Percentiles rank a stretch among this genome's conserved stretches.
Conservation (phyloP, 2,888 invertebrate genomes). For the Agrochola lota region DNA sequence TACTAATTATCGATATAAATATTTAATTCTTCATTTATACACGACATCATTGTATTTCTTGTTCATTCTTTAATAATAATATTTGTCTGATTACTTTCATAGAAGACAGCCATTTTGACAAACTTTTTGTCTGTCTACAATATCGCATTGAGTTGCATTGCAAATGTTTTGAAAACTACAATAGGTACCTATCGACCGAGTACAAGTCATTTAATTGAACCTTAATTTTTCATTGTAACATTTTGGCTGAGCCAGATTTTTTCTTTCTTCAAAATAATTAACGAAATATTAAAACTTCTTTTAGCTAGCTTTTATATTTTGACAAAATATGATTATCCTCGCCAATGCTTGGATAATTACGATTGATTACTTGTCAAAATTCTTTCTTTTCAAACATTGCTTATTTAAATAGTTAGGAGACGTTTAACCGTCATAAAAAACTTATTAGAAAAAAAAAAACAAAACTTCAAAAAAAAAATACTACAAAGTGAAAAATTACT, state of each 20-base stretch:
- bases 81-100: conserved; percentile 1
- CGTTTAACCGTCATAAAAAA: no score
- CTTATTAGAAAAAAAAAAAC: no score
- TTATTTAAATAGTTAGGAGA: no score
- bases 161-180: conserved; percentile 34
- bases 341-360: no score
- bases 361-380: no score
- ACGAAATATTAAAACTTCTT: background rate
- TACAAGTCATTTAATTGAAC: background rate
- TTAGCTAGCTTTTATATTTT: no score
- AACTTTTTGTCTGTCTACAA: conserved; percentile 37
- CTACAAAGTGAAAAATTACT: no score
- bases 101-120: conserved; percentile 5
- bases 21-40: conserved; percentile 13
- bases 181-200: background rate
- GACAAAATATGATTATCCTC: no score
- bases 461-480: no score
- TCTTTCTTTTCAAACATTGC: no score
- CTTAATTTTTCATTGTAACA: conserved; percentile 7
- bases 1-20: conserved; percentile 10
- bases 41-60: conserved; percentile 9
- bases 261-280: background rate
- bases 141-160: background rate
- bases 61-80: background rate
- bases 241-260: background rate